phyloP scores from a whole-genome alignment of 2,888 invertebrate genomes.

The Ephialtes manifestator region DNA sequence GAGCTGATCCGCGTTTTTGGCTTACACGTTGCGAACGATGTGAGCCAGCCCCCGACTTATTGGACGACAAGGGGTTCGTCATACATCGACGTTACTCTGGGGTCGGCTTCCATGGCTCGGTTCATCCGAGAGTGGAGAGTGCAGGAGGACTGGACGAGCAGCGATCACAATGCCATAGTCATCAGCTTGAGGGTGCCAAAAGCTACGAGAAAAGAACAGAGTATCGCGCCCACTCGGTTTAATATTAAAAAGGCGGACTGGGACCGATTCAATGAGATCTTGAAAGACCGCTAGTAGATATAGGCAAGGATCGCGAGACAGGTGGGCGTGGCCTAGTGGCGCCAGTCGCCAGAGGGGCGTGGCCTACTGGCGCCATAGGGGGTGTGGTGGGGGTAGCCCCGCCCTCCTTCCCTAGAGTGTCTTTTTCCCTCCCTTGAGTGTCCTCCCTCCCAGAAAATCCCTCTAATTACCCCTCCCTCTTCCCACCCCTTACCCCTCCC shows the following conservation, averaged over 20 bases:
- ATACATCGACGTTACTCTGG: constrained; percentile 64
- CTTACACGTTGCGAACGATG: constrained; percentile 40
- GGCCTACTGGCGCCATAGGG: too few relatives aligned
- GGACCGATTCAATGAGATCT: constrained; percentile 48
- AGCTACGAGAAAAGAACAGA: background rate
- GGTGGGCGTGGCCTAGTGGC: too few relatives aligned
- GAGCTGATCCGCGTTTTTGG: background rate
- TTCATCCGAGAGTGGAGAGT: constrained; percentile 55
- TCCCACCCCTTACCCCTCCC: too few relatives aligned
- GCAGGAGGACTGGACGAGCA: constrained; percentile 42
- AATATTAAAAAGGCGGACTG: constrained; percentile 59
- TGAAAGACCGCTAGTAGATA: constrained; percentile 30
- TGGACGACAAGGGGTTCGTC: constrained; percentile 51
- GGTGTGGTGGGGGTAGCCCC: too few relatives aligned
- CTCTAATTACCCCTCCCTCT: too few relatives aligned
- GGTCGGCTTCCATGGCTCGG: constrained; percentile 38
- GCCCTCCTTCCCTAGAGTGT: too few relatives aligned
- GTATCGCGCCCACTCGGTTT: constrained; percentile 37
- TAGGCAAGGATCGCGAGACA: too few relatives aligned
- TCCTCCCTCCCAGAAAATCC: too few relatives aligned
- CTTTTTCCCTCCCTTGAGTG: too few relatives aligned
- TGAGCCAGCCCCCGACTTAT: constrained; percentile 44
- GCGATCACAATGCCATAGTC: constrained; percentile 49
- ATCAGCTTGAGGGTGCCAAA: constrained; percentile 34
- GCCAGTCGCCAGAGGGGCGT: too few relatives aligned